phyloP scores from a whole-genome alignment of 2,888 invertebrate species.

The Schizotus pectinicornis region DNA sequence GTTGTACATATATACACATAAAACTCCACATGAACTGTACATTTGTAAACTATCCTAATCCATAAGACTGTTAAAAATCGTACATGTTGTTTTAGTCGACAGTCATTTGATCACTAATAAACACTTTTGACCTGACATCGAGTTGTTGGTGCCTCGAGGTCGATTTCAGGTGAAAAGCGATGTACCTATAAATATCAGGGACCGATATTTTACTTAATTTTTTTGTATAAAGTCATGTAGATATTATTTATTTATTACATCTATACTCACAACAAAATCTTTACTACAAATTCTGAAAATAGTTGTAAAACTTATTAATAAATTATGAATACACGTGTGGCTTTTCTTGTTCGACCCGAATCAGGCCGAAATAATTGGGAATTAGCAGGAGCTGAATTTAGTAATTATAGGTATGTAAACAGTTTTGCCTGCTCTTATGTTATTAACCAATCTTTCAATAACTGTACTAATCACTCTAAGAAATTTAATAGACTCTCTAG shows the following conservation, averaged over 20 bases:
- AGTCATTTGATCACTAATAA: conserved; percentile 36
- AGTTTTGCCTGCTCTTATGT: conserved; percentile 34
- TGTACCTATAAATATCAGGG: conserved; percentile 54
- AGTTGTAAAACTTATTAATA: conserved; percentile 53
- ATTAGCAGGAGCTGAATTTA: conserved; percentile 21
- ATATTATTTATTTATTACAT: conserved; percentile 60
- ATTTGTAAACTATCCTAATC: conserved; percentile 52
- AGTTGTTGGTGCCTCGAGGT: conserved; percentile 14
- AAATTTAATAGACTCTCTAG: conserved; percentile 32
- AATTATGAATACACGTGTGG: conserved; percentile 43
- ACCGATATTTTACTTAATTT: conserved; percentile 55
- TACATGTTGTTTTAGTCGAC: conserved; percentile 33
- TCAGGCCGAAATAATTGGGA: conserved; percentile 10
- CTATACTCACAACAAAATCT: conserved; percentile 60
- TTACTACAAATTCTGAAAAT: conserved; percentile 51
- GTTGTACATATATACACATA: conserved; percentile 46
- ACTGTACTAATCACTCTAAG: conserved; percentile 42
- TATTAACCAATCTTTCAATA: conserved; percentile 40
- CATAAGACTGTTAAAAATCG: conserved; percentile 50
- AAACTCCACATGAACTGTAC: conserved; percentile 41
- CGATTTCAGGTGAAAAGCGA: conserved; percentile 41
- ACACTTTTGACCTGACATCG: conserved; percentile 32
- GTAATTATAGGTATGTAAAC: conserved; percentile 43
- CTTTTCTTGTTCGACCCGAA: conserved; percentile 21
- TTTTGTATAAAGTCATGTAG: conserved; percentile 59